Evolutionary conservation across 2,797 vertebrate genomes (phyloP).

Genomic region (Parambassis ranga): DNA sequence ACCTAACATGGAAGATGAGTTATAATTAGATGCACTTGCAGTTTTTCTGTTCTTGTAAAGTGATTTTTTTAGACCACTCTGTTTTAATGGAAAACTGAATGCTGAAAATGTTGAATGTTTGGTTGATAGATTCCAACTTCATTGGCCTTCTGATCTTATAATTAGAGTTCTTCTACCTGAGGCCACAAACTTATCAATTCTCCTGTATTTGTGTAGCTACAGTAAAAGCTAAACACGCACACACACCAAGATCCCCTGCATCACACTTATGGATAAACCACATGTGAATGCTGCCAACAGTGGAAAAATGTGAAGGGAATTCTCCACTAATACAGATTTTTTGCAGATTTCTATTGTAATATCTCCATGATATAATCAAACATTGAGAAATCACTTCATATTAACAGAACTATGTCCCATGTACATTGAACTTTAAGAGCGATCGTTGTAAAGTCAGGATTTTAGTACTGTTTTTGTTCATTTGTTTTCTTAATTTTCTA

Average conservation of each 20-base stretch:
- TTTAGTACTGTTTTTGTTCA: conserved; percentile 34
- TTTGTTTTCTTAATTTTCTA: conserved; percentile 42
- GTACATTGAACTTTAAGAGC: conserved; percentile 29
- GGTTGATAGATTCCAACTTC: no score
- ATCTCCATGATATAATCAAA: conserved; percentile 22
- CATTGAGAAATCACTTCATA: background rate
- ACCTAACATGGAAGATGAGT: no score
- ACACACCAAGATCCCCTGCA: background rate
- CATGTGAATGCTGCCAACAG: conserved; percentile 40
- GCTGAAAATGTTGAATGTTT: no score
- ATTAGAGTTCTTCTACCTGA: no score
- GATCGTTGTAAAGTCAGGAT: conserved; percentile 39
- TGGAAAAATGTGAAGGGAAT: background rate
- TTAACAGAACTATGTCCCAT: background rate
- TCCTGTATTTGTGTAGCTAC: background rate
- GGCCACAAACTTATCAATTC: no score
- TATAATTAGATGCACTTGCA: no score
- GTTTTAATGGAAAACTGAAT: no score
- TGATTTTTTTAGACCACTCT: no score
- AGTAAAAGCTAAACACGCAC: background rate
- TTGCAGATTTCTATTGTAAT: conserved; percentile 9
- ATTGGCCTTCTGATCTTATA: no score
- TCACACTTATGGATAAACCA: conserved; percentile 18
- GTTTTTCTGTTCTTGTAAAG: no score
- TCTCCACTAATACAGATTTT: background rate